These are phyloP conservation scores for Sericinus montela DNA, from an alignment of 2,888 invertebrate species.

Conservation along the genomic window DNA sequence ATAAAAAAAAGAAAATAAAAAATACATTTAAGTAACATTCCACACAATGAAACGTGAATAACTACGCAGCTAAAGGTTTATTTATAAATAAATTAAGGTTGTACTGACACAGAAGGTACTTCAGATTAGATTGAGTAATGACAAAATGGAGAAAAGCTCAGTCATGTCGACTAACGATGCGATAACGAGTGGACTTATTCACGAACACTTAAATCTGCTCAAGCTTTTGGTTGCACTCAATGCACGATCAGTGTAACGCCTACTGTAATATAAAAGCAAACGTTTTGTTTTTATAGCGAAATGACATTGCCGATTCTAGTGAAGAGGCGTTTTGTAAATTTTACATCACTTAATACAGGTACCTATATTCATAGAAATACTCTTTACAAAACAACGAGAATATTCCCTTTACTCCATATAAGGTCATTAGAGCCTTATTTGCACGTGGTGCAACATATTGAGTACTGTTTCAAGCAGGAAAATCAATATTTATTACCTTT, in stretches of 20 bases:
- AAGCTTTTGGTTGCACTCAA: slow-evolving; percentile 26
- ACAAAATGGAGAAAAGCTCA: slow-evolving; percentile 54
- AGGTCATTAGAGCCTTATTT: no score
- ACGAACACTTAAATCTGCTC: slow-evolving; percentile 37
- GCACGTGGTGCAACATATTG: no score
- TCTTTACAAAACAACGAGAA: no score
- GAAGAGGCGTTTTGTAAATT: slow-evolving; percentile 7
- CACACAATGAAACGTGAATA: slow-evolving; percentile 14
- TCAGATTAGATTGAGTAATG: slow-evolving; percentile 45
- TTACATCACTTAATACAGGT: no score
- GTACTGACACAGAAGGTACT: slow-evolving; percentile 53
- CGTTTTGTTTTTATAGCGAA: slow-evolving; percentile 20
- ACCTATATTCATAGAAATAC: no score
- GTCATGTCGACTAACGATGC: slow-evolving; percentile 67
- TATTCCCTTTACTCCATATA: no score
- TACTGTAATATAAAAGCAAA: slow-evolving; percentile 29
- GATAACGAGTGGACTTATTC: slow-evolving; percentile 30
- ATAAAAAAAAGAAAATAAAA: no score
- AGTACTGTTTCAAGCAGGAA: no score
- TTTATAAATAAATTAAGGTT: slow-evolving; percentile 71
- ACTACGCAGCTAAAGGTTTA: slow-evolving; percentile 46
- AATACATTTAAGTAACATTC: background rate
- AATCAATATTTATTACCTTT: no score
- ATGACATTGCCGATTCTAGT: slow-evolving; percentile 5
- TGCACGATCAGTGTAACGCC: slow-evolving; percentile 22